These are phyloP conservation scores for Arrhamphus sclerolepis DNA, from an alignment of 2,797 vertebrate genomes.

Conservation along the genomic window DNA sequence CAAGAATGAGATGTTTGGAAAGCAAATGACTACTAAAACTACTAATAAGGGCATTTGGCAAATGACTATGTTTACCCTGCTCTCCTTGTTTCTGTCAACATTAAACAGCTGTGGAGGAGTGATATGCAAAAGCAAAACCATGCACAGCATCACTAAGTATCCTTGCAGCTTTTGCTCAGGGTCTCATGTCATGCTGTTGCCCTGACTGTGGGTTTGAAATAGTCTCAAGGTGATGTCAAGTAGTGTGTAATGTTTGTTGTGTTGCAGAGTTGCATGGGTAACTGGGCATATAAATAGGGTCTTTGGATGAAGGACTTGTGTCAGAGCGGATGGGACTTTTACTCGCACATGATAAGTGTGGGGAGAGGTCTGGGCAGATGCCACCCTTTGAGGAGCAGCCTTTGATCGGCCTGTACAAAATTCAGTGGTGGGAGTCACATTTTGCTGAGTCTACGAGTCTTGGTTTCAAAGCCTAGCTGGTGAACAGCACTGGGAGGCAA, in stretches of 20 bases:
- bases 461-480: conserved; percentile 56
- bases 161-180: conserved; percentile 45
- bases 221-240: conserved; percentile 70
- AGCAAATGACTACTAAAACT: conserved; percentile 31
- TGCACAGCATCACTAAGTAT: conserved; percentile 57
- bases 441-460: conserved; percentile 66
- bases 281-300: conserved; percentile 78
- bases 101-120: conserved; percentile 59
- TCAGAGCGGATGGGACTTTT: conserved; percentile 41
- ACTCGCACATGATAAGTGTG: conserved; percentile 45
- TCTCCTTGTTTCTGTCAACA: conserved; percentile 57
- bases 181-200: conserved; percentile 59
- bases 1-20: conserved; percentile 16
- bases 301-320: conserved; percentile 65
- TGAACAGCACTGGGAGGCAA: conserved; percentile 52
- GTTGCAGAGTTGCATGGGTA: conserved; percentile 70
- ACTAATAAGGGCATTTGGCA: conserved; percentile 49
- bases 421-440: conserved; percentile 65
- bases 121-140: conserved; percentile 42
- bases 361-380: conserved; percentile 45
- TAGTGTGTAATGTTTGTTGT: conserved; percentile 74
- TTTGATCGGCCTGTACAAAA: conserved; percentile 64
- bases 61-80: conserved; percentile 43
- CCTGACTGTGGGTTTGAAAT: conserved; percentile 61
- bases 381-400: conserved; percentile 54